These are phyloP conservation scores for Phthorimaea operculella DNA, from an alignment of 1,140 invertebrate genomes.

Conservation along the genomic window DNA sequence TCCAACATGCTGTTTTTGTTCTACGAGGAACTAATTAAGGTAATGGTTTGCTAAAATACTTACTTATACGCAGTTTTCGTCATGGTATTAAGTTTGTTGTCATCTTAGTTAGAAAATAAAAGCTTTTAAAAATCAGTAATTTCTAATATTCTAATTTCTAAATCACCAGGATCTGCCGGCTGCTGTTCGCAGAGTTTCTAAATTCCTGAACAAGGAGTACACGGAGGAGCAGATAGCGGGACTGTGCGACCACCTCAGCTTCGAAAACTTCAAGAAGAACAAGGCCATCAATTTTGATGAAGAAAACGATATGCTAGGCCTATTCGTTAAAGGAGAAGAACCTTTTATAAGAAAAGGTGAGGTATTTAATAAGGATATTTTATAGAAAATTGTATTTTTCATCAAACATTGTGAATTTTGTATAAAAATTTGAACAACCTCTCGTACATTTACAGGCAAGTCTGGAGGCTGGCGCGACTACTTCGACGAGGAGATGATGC, in stretches of 20 bases:
- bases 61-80: too few species aligned
- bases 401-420: too few species aligned
- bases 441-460: constrained; percentile 63
- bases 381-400: too few species aligned
- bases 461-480: constrained; percentile 73
- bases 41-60: constrained; percentile 33
- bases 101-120: too few species aligned
- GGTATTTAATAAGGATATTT: too few species aligned
- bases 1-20: constrained; percentile 81
- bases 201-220: constrained; percentile 71
- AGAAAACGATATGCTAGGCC: constrained; percentile 68
- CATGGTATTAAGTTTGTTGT: too few species aligned
- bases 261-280: constrained; percentile 80
- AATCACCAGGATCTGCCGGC: constrained; percentile 69
- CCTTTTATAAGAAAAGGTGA: constrained; percentile 73
- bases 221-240: constrained; percentile 64
- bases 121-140: too few species aligned
- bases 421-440: too few species aligned
- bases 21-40: constrained; percentile 81
- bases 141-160: too few species aligned
- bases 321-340: constrained; percentile 64
- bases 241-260: constrained; percentile 73
- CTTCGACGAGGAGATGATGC: constrained; percentile 70
- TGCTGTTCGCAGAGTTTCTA: constrained; percentile 67
- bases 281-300: constrained; percentile 74